Percentiles rank a stretch among this genome's conserved stretches.
phyloP scores from a whole-genome alignment of 2,797 vertebrate species.

The Sibirionetta formosa region DNA sequence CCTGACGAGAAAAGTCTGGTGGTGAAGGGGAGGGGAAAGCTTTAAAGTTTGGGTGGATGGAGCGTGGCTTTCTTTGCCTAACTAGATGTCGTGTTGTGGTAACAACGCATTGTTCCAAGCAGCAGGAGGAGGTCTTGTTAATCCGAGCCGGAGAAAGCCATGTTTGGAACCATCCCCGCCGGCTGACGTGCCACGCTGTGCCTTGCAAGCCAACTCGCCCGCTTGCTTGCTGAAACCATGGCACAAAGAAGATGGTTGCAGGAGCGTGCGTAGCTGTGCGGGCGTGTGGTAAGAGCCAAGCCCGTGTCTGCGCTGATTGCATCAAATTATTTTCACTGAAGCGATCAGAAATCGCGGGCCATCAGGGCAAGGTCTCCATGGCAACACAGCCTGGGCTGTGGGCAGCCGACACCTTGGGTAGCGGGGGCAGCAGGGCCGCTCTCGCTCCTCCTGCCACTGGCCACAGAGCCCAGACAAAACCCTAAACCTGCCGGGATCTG shows the following conservation, averaged over 20 bases:
- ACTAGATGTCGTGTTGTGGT: slow-evolving; percentile 57
- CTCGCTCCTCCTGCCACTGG: neutral
- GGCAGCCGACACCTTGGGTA: neutral
- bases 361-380: neutral
- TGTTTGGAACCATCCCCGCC: neutral
- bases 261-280: neutral
- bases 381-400: neutral
- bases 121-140: slow-evolving; percentile 57
- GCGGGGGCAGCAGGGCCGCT: neutral
- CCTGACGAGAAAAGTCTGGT: slow-evolving; percentile 59
- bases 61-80: slow-evolving; percentile 47
- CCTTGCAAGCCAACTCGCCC: neutral
- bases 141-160: slow-evolving; percentile 26
- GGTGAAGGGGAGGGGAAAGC: slow-evolving; percentile 24
- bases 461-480: neutral
- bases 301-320: rapidly evolving
- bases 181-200: neutral
- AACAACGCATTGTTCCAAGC: slow-evolving; percentile 60
- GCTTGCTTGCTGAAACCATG: neutral
- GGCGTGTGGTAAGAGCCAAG: neutral
- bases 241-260: neutral
- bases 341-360: neutral
- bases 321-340: neutral
- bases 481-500: neutral
- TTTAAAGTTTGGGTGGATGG: slow-evolving; percentile 39